Percentiles rank a stretch among this genome's conserved stretches.
These are phyloP conservation scores for Terrapene triunguis DNA, from an alignment of 2,113 vertebrate species.

Conservation along the genomic window DNA sequence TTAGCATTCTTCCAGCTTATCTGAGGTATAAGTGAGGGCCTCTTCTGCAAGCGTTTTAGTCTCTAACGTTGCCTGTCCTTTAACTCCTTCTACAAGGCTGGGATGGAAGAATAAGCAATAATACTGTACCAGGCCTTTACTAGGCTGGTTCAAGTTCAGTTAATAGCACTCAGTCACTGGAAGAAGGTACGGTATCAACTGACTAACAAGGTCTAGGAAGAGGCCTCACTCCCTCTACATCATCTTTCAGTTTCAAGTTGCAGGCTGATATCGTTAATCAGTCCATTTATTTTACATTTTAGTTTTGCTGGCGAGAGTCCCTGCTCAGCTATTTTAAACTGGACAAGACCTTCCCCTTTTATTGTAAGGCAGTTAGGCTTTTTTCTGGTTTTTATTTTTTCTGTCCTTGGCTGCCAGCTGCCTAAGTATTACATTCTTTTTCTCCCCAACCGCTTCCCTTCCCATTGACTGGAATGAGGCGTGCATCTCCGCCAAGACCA, in stretches of 20 bases:
- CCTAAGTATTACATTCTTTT: neutral
- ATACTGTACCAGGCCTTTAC: neutral
- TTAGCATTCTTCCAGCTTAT: neutral
- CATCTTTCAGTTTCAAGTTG: neutral
- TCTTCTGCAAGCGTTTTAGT: neutral
- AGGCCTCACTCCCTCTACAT: neutral
- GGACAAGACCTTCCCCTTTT: neutral
- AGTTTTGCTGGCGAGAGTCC: neutral
- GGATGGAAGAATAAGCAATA: neutral
- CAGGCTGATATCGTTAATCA: neutral
- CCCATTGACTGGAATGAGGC: neutral
- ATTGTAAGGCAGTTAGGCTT: neutral
- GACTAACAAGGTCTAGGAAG: neutral
- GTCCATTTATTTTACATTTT: neutral
- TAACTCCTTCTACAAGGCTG: neutral
- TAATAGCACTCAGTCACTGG: neutral
- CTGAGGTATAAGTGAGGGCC: neutral
- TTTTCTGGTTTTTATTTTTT: neutral
- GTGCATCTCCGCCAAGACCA: neutral
- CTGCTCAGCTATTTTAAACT: neutral
- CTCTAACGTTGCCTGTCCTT: neutral
- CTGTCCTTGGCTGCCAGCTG: neutral
- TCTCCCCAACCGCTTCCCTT: neutral
- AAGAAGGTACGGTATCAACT: neutral
- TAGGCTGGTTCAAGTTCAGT: neutral